A percentile compares a stretch with the other conserved stretches of the same genome.
These are phyloP conservation scores for Chloropsis hardwickii DNA, from an alignment of 2,113 vertebrate genomes.

Conservation along the genomic window DNA sequence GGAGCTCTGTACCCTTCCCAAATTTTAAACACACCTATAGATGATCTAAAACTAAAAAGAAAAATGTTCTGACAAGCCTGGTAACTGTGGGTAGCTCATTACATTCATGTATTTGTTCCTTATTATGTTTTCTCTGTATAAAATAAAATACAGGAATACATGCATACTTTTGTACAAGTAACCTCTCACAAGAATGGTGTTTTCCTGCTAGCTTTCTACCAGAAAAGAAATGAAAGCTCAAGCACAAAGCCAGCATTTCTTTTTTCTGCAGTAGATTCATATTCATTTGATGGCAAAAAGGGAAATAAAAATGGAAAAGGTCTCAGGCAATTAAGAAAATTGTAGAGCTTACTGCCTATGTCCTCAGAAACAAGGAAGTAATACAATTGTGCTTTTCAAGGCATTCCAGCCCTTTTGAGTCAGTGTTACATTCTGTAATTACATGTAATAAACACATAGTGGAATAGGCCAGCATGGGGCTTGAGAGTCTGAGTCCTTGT, in stretches of 20 bases:
- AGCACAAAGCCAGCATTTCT: background rate
- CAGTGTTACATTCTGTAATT: background rate
- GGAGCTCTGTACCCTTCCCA: background rate
- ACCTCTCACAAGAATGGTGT: background rate
- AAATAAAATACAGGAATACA: background rate
- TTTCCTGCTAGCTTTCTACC: background rate
- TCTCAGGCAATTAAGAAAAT: conserved; percentile 21
- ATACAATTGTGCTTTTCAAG: conserved; percentile 11
- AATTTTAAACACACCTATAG: background rate
- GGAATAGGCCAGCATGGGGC: conserved; percentile 50
- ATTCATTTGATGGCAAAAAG: background rate
- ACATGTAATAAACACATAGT: conserved; percentile 45
- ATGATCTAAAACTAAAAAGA: background rate
- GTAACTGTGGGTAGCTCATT: background rate
- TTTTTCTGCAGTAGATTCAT: background rate
- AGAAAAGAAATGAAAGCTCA: background rate
- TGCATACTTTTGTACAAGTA: background rate
- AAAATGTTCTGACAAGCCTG: background rate
- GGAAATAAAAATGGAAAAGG: background rate
- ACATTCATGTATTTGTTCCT: background rate
- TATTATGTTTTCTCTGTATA: background rate
- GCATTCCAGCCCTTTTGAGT: background rate
- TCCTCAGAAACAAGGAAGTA: background rate
- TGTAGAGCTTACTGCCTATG: background rate
- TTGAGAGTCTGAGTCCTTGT: background rate